Base-by-base conservation (phyloP, 1,140 invertebrate genomes). In the Drosophila kepulauana region DNA sequence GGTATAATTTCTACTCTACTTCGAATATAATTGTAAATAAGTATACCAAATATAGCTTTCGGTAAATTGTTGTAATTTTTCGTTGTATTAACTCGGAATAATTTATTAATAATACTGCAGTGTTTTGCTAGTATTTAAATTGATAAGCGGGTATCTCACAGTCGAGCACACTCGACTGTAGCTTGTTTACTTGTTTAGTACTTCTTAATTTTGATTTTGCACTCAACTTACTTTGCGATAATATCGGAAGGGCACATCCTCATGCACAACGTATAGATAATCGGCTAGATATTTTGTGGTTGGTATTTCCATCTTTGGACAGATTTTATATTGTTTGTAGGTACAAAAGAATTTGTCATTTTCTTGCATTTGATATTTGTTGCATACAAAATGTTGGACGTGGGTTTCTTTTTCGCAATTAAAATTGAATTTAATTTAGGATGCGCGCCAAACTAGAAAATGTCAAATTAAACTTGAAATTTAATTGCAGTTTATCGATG, bases 221-320 rank as follows among this genome's bases (percentile, higher is more conserved):
- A 13, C 48, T 7, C 33, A 65, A 92, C 91, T 92, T 82, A 92
- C 91, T 92, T 92, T 92, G 65, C 90, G 79, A 90, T 92, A 92
- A 71, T 92, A 92, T 78, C 91, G 70, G 66, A 92, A 92, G 78
- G 91, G 91, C 58, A 92, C 91, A 82, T 92, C 91, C 78, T 92
- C 91, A 72, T 91, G 91, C 45, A 92, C 90, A 43, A 92, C 86
- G 73, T 92, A 92, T 11, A 92, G 78, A 88, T 92, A 92, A 75
- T 92, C 91, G 74, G 91, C 90, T 91, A 92, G 66, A 91, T 92
- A 92, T 66, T 92, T 92, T 64, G 90, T 91, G 63, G 91, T 92
- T 81, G 91, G 87, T 82, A 92, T 91, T 61, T 92, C 90, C 91
- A 92, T 92, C 87, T 91, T 92, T 58, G 91, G 89, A 82, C 87